phyloP scores from a whole-genome alignment of 2,113 vertebrate species.

The Takifugu bimaculatus region DNA sequence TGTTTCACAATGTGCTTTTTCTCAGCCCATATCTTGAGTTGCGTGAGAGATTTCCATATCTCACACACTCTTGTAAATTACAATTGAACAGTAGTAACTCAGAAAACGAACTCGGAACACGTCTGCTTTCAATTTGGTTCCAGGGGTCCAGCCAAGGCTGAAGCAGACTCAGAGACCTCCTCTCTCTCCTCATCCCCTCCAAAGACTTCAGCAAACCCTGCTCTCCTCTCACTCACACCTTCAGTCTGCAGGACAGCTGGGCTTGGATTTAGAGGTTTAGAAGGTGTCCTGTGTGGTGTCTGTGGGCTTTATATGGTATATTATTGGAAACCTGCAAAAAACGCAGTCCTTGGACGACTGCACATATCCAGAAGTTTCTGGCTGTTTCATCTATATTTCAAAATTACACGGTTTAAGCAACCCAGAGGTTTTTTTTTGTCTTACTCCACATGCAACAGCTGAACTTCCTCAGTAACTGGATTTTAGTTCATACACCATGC shows the following conservation, averaged over 20 bases:
- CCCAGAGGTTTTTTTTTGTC: neutral
- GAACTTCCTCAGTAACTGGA: slow-evolving; percentile 35
- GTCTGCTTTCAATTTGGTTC: slow-evolving; percentile 87
- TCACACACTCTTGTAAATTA: slow-evolving; percentile 89
- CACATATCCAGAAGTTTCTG: neutral
- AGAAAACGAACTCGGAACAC: slow-evolving; percentile 82
- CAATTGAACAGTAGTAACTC: slow-evolving; percentile 87
- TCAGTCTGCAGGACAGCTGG: slow-evolving; percentile 7
- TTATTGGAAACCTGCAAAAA: neutral
- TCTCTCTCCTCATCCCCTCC: slow-evolving; percentile 78
- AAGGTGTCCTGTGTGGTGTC: no score
- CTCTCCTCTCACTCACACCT: slow-evolving; percentile 44
- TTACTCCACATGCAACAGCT: slow-evolving; percentile 10
- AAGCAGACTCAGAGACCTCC: slow-evolving; percentile 83
- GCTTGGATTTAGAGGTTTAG: neutral
- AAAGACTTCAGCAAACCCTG: slow-evolving; percentile 53
- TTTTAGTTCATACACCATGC: slow-evolving; percentile 9
- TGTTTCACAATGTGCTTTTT: slow-evolving; percentile 78
- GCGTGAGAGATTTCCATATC: slow-evolving; percentile 85
- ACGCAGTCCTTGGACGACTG: neutral
- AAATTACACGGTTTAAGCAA: slow-evolving; percentile 19
- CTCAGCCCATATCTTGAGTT: slow-evolving; percentile 79
- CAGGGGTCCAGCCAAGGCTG: slow-evolving; percentile 79
- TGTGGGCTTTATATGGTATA: no score
- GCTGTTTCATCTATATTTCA: neutral